These are phyloP conservation scores for Irena cyanogastra DNA, from an alignment of 2,113 vertebrate species.

Conservation along the genomic window DNA sequence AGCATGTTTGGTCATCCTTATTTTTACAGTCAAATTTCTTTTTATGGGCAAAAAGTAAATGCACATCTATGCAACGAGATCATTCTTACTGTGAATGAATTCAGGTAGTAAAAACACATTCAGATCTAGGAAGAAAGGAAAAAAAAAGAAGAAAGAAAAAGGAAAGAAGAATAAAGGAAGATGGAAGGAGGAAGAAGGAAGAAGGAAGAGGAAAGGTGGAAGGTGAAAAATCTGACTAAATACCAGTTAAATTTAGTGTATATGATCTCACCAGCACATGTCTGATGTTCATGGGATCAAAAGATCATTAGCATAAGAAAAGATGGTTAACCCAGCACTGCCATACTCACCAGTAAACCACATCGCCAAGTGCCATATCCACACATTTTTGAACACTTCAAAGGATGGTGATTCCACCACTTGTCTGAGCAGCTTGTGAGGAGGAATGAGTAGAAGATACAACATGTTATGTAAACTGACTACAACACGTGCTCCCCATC, in stretches of 20 bases:
- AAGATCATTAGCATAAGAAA: background rate
- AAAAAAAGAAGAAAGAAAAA: too few species aligned
- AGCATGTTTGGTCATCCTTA: background rate
- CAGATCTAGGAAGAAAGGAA: background rate
- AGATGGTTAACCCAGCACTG: background rate
- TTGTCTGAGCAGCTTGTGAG: background rate
- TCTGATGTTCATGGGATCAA: background rate
- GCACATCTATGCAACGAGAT: background rate
- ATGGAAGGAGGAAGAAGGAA: background rate
- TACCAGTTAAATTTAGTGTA: background rate
- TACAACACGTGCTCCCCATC: rapidly evolving
- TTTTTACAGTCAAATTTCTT: background rate
- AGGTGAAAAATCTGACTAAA: background rate
- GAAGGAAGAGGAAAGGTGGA: background rate
- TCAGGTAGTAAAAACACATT: background rate
- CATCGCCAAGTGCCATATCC: too few species aligned
- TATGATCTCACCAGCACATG: rapidly evolving
- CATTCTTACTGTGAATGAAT: background rate
- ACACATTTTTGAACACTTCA: background rate
- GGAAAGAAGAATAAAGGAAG: background rate
- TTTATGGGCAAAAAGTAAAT: background rate
- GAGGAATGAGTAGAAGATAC: background rate
- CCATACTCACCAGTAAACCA: background rate
- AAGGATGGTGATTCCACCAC: background rate
- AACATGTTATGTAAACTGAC: rapidly evolving